Evolutionary conservation across 2,888 invertebrate species (phyloP).

Genomic region (Holacanthella duospinosa): DNA sequence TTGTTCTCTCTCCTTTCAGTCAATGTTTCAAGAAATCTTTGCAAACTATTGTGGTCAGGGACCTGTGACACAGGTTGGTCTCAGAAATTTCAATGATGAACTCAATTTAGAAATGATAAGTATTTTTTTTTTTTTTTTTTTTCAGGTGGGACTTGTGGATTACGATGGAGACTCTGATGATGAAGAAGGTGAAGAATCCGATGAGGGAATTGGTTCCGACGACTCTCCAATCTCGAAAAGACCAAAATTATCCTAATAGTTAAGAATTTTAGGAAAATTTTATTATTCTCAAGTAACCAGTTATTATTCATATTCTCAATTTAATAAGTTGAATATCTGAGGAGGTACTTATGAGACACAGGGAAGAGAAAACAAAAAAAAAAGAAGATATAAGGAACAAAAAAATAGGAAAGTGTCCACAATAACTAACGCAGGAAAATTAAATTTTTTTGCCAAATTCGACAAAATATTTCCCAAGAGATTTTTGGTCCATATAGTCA

Average conservation of each 20-base stretch:
- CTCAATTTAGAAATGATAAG: slow-evolving; percentile 7
- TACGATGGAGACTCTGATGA: slow-evolving; percentile 97
- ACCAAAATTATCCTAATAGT: slow-evolving; percentile 63
- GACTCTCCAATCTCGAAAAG: slow-evolving; percentile 56
- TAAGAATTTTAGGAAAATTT: no score
- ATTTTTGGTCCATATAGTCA: no score
- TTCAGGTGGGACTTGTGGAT: slow-evolving; percentile 75
- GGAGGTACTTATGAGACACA: no score
- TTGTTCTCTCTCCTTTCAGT: slow-evolving; percentile 20
- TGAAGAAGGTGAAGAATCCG: slow-evolving; percentile 34
- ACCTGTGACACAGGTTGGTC: slow-evolving; percentile 39
- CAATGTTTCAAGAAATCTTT: slow-evolving; percentile 38
- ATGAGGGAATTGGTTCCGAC: slow-evolving; percentile 36
- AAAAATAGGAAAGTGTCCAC: no score
- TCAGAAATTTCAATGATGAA: slow-evolving; percentile 7
- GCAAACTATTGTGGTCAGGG: slow-evolving; percentile 35
- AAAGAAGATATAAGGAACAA: no score
- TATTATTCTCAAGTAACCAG: no score
- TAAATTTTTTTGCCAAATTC: no score
- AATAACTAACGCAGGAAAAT: no score
- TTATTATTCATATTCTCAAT: no score
- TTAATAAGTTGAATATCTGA: no score
- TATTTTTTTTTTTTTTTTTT: slow-evolving; percentile 25
- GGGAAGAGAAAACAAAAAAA: no score
- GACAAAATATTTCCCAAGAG: no score